A percentile compares a stretch with the other conserved stretches of the same genome.
Evolutionary conservation across 2,113 vertebrate species (phyloP).

Genomic region (Festucalex cinctus): DNA sequence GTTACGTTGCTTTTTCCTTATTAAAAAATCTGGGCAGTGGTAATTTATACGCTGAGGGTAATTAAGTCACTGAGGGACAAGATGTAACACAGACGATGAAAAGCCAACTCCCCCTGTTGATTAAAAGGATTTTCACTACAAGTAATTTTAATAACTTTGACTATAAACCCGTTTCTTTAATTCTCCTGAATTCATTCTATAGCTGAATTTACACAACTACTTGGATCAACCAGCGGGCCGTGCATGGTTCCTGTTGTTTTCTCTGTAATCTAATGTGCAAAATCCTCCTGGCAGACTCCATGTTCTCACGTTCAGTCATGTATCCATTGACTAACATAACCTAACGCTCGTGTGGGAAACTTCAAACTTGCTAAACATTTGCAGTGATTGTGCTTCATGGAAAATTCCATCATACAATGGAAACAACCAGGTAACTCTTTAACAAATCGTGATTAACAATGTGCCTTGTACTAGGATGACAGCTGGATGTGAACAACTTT

Average conservation of each 20-base stretch:
- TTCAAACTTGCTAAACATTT: conserved; percentile 47
- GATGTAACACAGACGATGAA: not conserved
- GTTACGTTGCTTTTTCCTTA: conserved; percentile 28
- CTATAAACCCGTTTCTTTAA: not conserved
- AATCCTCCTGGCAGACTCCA: not conserved
- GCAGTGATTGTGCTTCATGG: conserved; percentile 24
- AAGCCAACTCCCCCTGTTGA: not conserved
- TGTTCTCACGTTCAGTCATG: conserved; percentile 2
- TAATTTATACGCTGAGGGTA: not conserved
- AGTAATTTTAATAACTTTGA: not conserved
- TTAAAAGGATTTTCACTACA: not conserved
- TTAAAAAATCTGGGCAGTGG: conserved; percentile 19
- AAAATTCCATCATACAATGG: conserved; percentile 23
- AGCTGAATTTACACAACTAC: not conserved
- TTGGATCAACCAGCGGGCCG: not conserved
- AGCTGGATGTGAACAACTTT: not conserved
- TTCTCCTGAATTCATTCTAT: not conserved
- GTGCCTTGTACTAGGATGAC: not conserved
- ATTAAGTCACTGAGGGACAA: conserved; percentile 13
- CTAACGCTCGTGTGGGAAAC: conserved; percentile 6
- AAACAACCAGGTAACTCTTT: conserved; percentile 39
- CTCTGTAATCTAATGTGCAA: not conserved
- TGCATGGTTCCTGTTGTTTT: not conserved
- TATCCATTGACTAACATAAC: conserved; percentile 15
- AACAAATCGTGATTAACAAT: conserved; percentile 23